Base-by-base conservation (phyloP, 2,113 vertebrate species). In the Pterocles orientalis region DNA sequence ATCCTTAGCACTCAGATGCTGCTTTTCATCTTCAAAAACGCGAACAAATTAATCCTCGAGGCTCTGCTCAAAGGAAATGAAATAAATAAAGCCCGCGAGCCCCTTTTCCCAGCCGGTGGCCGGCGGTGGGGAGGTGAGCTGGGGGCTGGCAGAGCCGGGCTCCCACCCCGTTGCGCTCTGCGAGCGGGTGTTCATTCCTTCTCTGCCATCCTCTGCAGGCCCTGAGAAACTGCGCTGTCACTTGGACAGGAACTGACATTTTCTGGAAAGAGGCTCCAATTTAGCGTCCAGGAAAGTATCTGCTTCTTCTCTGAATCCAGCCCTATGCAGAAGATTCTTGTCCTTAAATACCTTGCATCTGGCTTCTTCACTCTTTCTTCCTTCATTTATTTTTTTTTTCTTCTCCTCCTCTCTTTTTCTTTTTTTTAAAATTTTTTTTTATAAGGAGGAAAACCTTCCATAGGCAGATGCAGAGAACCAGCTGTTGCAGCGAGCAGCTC, bases 1-100 rank as follows among this genome's bases (percentile, higher is more conserved):
- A 29, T 56, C 29, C 83, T 91, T 70, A 31, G 89, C 1, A 8
- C 66, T 94, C 61, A 5, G 47, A 48, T 1, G 23, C 84, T 28
- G 75, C 94, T 94, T 95, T 95, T 96, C 94, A 93, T 95, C 94
- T 95, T 65, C 77, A 66, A 62, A 90, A 94, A 95, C 23, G 89
- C 7, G 69, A 92, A 51, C 48, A 75, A 82, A 84, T 84, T 64
- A 82, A 75, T 86, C 86, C 89, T 77, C 17, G 10, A 84, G 73
- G 73, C 94, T 79, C 43, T 1, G 11, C 81, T 64, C 2, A 8
- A 69, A 60, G 73, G 73, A 48, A 84, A 73, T 41, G 34, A 86
- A 82, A 54, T 43, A 34, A 92, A 86, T 77, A 72, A 90, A 82
- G 3, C 13, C 0, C 2, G 6, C 4, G 14, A 83, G 57, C 15